Conservation (phyloP, 2,888 invertebrate genomes). For the Octodonta nipae region DNA sequence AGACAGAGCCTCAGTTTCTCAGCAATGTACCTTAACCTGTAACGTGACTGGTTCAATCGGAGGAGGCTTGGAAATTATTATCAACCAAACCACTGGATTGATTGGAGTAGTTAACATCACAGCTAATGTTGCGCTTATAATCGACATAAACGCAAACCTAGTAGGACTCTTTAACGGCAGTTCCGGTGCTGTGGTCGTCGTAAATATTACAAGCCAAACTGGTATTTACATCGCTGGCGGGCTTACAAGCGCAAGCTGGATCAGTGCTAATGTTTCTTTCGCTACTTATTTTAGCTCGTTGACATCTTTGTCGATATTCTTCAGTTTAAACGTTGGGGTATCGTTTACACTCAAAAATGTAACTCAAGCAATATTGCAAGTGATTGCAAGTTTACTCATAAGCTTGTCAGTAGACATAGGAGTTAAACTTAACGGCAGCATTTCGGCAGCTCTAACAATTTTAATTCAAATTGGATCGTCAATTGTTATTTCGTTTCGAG, state of each 20-base stretch:
- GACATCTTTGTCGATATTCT: slow-evolving; percentile 8
- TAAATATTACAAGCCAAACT: slow-evolving; percentile 9
- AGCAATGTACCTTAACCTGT: slow-evolving; percentile 7
- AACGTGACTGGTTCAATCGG: not conserved
- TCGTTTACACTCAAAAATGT: slow-evolving; percentile 9
- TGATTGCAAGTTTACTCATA: slow-evolving; percentile 7
- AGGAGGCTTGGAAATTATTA: not conserved
- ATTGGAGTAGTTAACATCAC: slow-evolving; percentile 12
- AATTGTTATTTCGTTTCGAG: slow-evolving; percentile 6
- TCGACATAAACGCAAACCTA: slow-evolving; percentile 11
- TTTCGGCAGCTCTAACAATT: slow-evolving; percentile 7
- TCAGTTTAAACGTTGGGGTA: slow-evolving; percentile 10
- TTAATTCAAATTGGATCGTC: slow-evolving; percentile 7
- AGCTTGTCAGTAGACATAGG: slow-evolving; percentile 7
- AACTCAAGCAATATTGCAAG: slow-evolving; percentile 5
- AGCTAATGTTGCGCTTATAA: slow-evolving; percentile 12
- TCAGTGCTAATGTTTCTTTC: slow-evolving; percentile 8
- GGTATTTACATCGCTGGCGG: slow-evolving; percentile 13
- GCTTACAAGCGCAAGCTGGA: slow-evolving; percentile 8
- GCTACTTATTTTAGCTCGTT: slow-evolving; percentile 11
- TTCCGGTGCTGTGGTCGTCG: slow-evolving; percentile 11
- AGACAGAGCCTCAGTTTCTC: slow-evolving; percentile 4
- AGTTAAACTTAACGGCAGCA: slow-evolving; percentile 5
- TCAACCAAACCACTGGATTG: slow-evolving; percentile 5
- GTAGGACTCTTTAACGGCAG: slow-evolving; percentile 12